A percentile compares a stretch with the other conserved stretches of the same genome.
Evolutionary conservation across 2,888 invertebrate genomes (phyloP).

Genomic region (Drosophila lacicola): DNA sequence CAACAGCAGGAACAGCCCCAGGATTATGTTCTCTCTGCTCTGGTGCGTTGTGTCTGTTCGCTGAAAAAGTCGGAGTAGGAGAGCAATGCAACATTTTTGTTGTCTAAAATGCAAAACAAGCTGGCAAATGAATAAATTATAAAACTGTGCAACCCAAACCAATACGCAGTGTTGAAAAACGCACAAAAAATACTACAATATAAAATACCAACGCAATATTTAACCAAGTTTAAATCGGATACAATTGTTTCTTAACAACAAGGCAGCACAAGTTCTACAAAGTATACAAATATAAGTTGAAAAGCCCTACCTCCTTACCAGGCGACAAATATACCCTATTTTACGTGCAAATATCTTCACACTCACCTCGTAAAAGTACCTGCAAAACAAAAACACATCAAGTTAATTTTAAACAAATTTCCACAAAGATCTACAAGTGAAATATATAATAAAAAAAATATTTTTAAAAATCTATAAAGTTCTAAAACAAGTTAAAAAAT

Average conservation of each 20-base stretch:
- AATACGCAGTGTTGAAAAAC: conserved; percentile 7
- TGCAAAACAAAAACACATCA: conserved; percentile 48
- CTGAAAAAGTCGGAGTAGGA: conserved; percentile 23
- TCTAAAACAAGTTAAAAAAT: neutral
- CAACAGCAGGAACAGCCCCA: conserved; percentile 83
- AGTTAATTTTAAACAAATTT: conserved; percentile 19
- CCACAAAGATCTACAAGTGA: conserved; percentile 13
- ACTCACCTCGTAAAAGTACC: conserved; percentile 79
- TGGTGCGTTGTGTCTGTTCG: conserved; percentile 46
- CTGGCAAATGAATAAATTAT: conserved; percentile 1
- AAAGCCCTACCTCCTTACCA: conserved; percentile 41
- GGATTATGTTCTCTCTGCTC: conserved; percentile 84
- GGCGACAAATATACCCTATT: conserved; percentile 23
- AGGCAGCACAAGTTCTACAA: conserved; percentile 34
- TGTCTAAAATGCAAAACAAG: conserved; percentile 27
- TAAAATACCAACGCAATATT: conserved; percentile 17
- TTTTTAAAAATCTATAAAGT: neutral
- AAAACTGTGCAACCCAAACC: neutral
- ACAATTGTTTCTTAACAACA: conserved; percentile 33
- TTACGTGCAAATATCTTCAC: conserved; percentile 42
- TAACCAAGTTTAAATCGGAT: conserved; percentile 20
- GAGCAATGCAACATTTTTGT: conserved; percentile 44
- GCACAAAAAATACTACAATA: conserved; percentile 1
- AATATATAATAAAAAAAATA: neutral
- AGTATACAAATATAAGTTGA: conserved; percentile 24